These are phyloP conservation scores for Leucophenga maculata DNA, from an alignment of 2,888 invertebrate species.

Conservation along the genomic window DNA sequence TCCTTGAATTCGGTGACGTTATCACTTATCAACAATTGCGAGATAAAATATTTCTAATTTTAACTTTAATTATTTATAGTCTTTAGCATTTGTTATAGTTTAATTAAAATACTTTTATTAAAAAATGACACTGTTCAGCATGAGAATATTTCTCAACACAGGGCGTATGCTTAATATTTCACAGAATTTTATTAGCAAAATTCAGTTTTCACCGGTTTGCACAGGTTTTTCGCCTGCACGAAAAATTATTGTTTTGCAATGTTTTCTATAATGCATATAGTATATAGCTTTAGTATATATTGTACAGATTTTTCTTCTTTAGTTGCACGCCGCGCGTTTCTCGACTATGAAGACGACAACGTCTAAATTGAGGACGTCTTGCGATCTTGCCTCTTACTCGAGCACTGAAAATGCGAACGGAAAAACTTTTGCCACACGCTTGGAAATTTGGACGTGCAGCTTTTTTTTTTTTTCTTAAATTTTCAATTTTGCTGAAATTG, in stretches of 20 bases:
- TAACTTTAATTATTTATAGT: slow-evolving; percentile 2
- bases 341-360: neutral
- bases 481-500: slow-evolving; percentile 16
- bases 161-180: slow-evolving; percentile 14
- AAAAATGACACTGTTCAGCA: neutral
- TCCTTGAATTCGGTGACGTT: neutral
- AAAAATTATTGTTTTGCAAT: slow-evolving; percentile 17
- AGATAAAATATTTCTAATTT: no score
- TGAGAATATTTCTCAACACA: neutral
- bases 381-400: slow-evolving; percentile 46
- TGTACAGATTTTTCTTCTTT: slow-evolving; percentile 30
- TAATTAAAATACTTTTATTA: slow-evolving; percentile 4
- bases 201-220: slow-evolving; percentile 46
- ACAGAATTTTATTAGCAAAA: neutral
- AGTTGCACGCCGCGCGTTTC: neutral
- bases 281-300: slow-evolving; percentile 8
- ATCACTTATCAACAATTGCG: no score
- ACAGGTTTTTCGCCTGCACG: slow-evolving; percentile 25
- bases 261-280: slow-evolving; percentile 4
- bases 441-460: slow-evolving; percentile 44
- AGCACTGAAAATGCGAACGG: slow-evolving; percentile 46
- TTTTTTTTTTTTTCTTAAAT: slow-evolving; percentile 35
- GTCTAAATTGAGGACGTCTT: slow-evolving; percentile 49
- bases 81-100: neutral
- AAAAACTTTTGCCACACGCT: slow-evolving; percentile 2